Base-by-base conservation (phyloP, 2,888 invertebrate species). In the Hipparchia semele region DNA sequence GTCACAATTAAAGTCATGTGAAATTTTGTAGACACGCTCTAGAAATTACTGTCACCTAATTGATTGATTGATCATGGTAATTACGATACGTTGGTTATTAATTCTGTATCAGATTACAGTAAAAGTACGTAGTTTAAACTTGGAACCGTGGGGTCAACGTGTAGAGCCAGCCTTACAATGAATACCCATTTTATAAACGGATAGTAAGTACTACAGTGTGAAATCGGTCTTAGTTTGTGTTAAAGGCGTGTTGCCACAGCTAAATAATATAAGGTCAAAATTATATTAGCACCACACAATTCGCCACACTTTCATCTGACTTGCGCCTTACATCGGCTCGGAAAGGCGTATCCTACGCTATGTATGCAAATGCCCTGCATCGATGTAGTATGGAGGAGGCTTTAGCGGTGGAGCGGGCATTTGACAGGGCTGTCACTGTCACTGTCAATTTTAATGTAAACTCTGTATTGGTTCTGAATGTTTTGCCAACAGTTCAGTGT, bases 371-470 rank as follows among this genome's bases (percentile, higher is more conserved):
- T 75, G 73, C 58, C 51, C 6, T 53, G 49, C 71, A 66, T 10
- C 56, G 72, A 68, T 68, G 61, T 45, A 56, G 80, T 81, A 84
- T 82, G 84, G 87, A 86, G 80, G 74, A 80, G 87, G 84, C 78
- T 82, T 85, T 79, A 82, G 80, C 51, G 39, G 23, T 61, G 61
- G 69, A 69, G 69, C 61, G 61, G 69, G 69, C 69, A 62, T 69
- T 62, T 54, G 13, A 13, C 53, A 69, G 61, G 69, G 69, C 10
- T 69, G 69, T 54, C 69, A n/a, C 39, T 39, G 23, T 23, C 23
- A 23, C 23, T 23, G 23, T 39, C 39, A 39, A 39, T 39, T 39
- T 39, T 39, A 39, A 39, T 39, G 3, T 39, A 39, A 39, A 39
- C 39, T 39, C 39, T 23, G 23, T 23, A 23, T 23, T 23, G 23